Evolutionary conservation across 1,140 invertebrate genomes (phyloP), one percentile per base, ranked within the genome.

Genomic region (Stegodyphus dumicola): DNA sequence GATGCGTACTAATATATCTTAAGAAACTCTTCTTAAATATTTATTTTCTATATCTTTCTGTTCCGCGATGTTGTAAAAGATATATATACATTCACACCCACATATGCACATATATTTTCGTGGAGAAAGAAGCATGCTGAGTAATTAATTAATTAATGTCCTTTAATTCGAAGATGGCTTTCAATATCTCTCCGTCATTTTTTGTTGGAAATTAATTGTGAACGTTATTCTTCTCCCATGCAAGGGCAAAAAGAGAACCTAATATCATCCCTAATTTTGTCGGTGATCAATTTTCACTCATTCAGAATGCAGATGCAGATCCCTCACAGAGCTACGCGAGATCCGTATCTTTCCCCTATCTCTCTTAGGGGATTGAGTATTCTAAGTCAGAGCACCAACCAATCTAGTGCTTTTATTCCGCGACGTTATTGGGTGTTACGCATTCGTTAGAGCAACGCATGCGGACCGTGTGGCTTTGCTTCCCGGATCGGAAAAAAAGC

Each of bases 221-320:
- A 15, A 15, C 15, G 4, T 60, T 60, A 60, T 60, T 15, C 9
- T 15, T 11, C 56, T 9, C 4, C 9, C 15, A 15, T 9, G 2
- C 9, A 60, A 60, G 56, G 15, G 56, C 56, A 15, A 33, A 33
- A 60, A 11, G 66, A 69, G n/a, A 18, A 69, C 15, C 66, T 17
- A 60, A 69, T 69, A 17, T 69, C 66, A 69, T 7, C 9, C 15
- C 15, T 69, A 69, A 69, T 18, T 69, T 69, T 18, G 18, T 18
- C 18, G 66, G 66, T 69, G 66, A 69, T 69, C 7, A n/a, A 69
- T 69, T 69, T 69, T 69, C 18, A 17, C 15, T 60, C 9, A 60
- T 60, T 60, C 56, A 15, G 9, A 15, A 15, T 15, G 9, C 5
- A 15, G 15, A 15, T 9, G 56, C 9, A 15, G 56, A 60, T 60